Evolutionary conservation across 2,797 vertebrate species (phyloP).

Genomic region (Lacerta bilineata): DNA sequence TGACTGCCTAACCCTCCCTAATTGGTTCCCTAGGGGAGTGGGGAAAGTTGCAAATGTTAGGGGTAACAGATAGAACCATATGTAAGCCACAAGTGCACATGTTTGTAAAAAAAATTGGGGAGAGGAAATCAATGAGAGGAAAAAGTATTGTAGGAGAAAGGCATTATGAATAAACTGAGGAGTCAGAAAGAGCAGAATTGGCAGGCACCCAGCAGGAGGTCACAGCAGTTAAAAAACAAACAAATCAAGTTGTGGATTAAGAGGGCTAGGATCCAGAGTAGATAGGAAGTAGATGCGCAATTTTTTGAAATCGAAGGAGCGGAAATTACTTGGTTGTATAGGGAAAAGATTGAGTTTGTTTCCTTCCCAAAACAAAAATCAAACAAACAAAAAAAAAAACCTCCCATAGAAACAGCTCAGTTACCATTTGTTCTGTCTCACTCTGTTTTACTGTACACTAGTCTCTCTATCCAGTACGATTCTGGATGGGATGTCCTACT

Average conservation of each 20-base stretch:
- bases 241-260: not conserved
- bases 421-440: not conserved
- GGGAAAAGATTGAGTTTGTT: not conserved
- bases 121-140: not conserved
- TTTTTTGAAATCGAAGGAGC: slow-evolving; percentile 3
- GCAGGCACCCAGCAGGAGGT: not conserved
- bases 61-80: not conserved
- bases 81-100: not conserved
- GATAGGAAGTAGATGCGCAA: not conserved
- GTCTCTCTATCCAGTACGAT: no score
- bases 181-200: not conserved
- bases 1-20: not conserved
- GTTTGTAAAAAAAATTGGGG: not conserved
- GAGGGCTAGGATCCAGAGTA: not conserved
- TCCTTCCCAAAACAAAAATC: not conserved
- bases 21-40: not conserved
- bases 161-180: not conserved
- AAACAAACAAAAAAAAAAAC: not conserved
- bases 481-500: not conserved
- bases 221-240: not conserved
- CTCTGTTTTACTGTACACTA: not conserved
- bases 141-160: slow-evolving; percentile 1
- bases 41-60: not conserved
- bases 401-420: not conserved
- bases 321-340: not conserved